Conservation (phyloP, 2,113 vertebrate species). For the Uria aalge region DNA sequence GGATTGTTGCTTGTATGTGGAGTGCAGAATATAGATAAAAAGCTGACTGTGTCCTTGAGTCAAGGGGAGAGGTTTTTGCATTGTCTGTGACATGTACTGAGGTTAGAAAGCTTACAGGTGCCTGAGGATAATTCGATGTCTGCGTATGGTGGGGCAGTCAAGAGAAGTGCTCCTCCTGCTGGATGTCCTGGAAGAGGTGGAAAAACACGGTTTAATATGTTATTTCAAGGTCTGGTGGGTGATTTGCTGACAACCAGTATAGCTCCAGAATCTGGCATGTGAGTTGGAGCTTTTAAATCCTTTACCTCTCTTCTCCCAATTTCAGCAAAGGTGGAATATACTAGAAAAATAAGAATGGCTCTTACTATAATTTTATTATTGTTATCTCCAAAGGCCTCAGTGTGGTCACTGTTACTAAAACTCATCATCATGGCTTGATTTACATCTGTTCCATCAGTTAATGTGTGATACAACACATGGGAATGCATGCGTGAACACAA, state of each 20-base stretch:
- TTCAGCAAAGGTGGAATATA: background rate
- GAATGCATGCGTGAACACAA: background rate
- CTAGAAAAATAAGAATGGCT: background rate
- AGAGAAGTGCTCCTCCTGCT: background rate
- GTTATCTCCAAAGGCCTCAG: background rate
- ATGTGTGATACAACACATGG: background rate
- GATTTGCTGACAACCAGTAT: background rate
- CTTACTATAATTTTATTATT: background rate
- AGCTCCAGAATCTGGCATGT: background rate
- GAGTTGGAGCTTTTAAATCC: background rate
- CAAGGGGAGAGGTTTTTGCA: background rate
- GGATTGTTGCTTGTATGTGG: background rate
- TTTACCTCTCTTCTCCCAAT: background rate
- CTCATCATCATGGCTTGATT: background rate
- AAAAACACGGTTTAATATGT: fast-evolving
- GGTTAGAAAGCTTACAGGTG: background rate
- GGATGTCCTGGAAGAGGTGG: background rate
- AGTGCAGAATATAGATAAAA: background rate
- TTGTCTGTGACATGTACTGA: background rate
- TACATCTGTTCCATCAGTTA: background rate
- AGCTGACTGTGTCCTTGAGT: background rate
- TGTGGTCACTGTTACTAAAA: background rate
- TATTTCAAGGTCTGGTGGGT: background rate
- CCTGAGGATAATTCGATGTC: background rate
- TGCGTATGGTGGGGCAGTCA: background rate